These are phyloP conservation scores for Metallyticus violacea DNA, from an alignment of 2,888 invertebrate species.

Conservation along the genomic window DNA sequence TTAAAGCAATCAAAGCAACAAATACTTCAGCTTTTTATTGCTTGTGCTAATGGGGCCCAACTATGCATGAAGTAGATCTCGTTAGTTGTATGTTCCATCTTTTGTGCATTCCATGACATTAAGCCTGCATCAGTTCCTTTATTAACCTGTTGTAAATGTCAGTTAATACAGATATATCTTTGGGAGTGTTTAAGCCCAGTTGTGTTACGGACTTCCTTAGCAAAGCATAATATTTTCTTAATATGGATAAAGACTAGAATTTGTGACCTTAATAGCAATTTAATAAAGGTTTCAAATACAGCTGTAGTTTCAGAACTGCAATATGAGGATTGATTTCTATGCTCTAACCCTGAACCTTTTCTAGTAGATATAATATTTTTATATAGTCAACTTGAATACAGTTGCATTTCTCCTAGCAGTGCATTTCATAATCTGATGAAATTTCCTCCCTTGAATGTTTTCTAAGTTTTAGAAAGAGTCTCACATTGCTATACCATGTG, in stretches of 20 bases:
- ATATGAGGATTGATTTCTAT: too few species aligned
- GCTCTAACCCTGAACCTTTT: too few species aligned
- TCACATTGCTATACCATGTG: too few species aligned
- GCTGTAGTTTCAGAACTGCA: not conserved
- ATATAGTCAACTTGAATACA: too few species aligned
- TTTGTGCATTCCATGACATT: not conserved
- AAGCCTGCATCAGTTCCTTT: not conserved
- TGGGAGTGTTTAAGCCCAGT: not conserved
- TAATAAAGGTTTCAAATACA: not conserved
- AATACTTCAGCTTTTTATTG: not conserved
- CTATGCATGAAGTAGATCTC: not conserved
- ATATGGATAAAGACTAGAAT: not conserved
- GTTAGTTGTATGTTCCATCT: not conserved
- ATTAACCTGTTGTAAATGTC: not conserved
- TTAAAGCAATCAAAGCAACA: not conserved
- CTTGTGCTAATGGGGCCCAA: not conserved
- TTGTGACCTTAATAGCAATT: not conserved
- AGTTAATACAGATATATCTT: not conserved
- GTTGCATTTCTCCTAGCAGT: too few species aligned
- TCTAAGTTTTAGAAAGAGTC: too few species aligned
- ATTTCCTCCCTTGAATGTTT: too few species aligned
- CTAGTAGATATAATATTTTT: too few species aligned
- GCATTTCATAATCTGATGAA: too few species aligned
- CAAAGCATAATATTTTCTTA: not conserved
- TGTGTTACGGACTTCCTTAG: not conserved